Evolutionary conservation across 2,113 vertebrate species (phyloP).

Genomic region (Corythornis vintsioides): DNA sequence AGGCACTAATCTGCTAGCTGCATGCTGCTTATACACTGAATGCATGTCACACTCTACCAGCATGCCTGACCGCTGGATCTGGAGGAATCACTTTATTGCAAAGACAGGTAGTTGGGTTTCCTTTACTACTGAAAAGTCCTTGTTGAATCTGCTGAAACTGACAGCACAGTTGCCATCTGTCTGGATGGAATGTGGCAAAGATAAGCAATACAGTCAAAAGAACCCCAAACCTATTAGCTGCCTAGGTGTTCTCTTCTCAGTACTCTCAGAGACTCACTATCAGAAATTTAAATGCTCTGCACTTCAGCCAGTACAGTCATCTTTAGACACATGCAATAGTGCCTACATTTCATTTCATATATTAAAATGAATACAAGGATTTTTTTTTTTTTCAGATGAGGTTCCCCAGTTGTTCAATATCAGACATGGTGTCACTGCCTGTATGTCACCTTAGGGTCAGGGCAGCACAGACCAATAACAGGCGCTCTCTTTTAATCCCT

Average conservation of each 20-base stretch:
- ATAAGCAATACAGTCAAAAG: background rate
- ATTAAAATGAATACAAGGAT: background rate
- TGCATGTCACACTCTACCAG: background rate
- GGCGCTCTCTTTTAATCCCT: no score
- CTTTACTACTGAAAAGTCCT: background rate
- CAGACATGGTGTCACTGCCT: background rate
- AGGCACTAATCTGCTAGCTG: background rate
- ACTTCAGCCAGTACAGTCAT: background rate
- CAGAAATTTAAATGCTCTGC: background rate
- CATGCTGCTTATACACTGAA: background rate
- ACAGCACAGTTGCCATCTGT: background rate
- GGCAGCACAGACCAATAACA: no score
- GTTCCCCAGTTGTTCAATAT: background rate
- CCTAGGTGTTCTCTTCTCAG: background rate
- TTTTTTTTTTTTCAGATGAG: background rate
- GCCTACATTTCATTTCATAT: background rate
- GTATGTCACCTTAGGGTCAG: no score
- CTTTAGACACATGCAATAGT: background rate
- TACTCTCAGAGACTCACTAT: background rate
- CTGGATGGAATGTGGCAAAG: background rate
- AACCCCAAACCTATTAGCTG: background rate
- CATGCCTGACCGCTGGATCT: background rate
- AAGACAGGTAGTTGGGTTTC: background rate
- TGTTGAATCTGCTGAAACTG: background rate
- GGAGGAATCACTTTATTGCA: slow-evolving; percentile 6